These are phyloP conservation scores for Poecilobothrus nobilitatus DNA, from an alignment of 2,888 invertebrate species.

Conservation along the genomic window DNA sequence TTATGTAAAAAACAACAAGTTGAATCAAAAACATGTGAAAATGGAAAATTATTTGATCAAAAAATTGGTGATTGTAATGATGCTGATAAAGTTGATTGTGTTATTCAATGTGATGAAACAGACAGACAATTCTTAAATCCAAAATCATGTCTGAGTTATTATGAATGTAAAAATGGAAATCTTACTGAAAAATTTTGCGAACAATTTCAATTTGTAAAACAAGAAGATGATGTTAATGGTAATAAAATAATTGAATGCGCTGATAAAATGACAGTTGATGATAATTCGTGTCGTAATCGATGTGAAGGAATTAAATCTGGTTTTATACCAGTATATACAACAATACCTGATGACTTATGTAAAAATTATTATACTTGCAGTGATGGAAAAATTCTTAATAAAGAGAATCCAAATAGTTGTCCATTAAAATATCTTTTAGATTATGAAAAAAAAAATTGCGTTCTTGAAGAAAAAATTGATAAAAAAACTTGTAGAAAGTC, in stretches of 20 bases:
- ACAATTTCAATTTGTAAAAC: background rate
- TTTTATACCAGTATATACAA: background rate
- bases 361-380: background rate
- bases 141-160: background rate
- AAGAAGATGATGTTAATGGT: background rate
- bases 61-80: background rate
- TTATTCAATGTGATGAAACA: background rate
- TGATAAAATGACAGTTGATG: background rate
- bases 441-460: background rate
- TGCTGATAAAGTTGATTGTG: background rate
- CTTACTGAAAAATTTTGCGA: background rate
- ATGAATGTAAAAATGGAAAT: background rate
- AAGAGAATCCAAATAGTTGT: background rate
- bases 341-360: background rate
- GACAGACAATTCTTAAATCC: background rate
- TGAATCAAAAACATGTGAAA: background rate
- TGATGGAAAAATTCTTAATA: background rate
- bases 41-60: background rate
- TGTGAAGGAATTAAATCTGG: background rate
- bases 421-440: background rate
- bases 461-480: too few relatives aligned
- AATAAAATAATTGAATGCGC: background rate
- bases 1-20: background rate
- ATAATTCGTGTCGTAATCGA: background rate
- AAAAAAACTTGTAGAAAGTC: too few relatives aligned